Evolutionary conservation across 2,113 vertebrate species (phyloP), one percentile per base, ranked within the genome.

Genomic region (Python bivittatus): DNA sequence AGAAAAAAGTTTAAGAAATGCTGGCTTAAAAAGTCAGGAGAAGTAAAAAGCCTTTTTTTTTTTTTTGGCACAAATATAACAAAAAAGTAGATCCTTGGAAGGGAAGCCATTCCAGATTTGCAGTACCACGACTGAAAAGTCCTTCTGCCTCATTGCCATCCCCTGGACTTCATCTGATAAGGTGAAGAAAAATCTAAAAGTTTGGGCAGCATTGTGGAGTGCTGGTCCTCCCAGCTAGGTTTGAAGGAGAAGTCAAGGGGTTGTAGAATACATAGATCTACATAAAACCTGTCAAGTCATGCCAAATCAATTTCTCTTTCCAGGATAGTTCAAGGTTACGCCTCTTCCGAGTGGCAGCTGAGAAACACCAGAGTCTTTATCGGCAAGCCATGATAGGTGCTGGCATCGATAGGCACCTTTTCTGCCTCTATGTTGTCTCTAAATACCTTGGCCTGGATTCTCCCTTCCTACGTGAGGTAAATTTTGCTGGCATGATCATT

Each of bases 401-500:
- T 0, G 99, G 99, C 6, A 99, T 99, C 0, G 99, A 99, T 96
- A 97, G 99, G 0, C 99, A 99, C 94, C 98, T 99, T 96, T 99
- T 99, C 98, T 99, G 99, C 95, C 98, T 99, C 79, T 99, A 99
- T 44, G 94, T 99, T 42, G 96, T 99, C 92, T 99, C 99, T 68
- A 99, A 98, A 84, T 99, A 99, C 94, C 96, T 99, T 88, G 97
- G 98, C 11, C 94, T 98, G 0, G 97, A 98, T 88, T 99, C 99
- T 0, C 98, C 98, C 58, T 99, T 99, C 96, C 98, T 99, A 53
- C 97, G 97, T 22, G 97, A 98, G 98, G 99, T 99, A 42, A 93
- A 96, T 29, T 10, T 0, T 84, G 53, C 27, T 29, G 68, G 17
- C 4, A 17, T 5, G 5, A 27, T n/a, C 7, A 33, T 38, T 61